Conservation (phyloP, 2,888 invertebrate species). For the Argyresthia albistria region DNA sequence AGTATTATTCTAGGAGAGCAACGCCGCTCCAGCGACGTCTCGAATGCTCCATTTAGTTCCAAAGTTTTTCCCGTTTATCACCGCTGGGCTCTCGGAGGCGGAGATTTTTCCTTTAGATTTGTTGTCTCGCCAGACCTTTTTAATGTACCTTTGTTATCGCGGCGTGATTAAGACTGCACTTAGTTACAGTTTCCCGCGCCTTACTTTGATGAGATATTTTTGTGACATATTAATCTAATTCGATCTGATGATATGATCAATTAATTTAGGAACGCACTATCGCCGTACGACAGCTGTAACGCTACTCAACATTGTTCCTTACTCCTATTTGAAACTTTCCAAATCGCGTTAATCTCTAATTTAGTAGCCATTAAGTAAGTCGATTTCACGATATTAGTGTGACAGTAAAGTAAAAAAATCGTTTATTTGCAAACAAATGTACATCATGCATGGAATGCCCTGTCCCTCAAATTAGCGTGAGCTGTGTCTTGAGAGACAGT, state of each 20-base stretch:
- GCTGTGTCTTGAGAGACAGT: too few species aligned
- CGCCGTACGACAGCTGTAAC: background rate
- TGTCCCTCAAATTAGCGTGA: too few species aligned
- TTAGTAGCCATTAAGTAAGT: too few species aligned
- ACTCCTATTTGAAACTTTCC: too few species aligned
- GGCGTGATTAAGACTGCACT: slow-evolving; percentile 56
- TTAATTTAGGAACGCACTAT: background rate
- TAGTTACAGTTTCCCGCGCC: slow-evolving; percentile 23
- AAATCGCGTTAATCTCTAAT: too few species aligned
- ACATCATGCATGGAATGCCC: too few species aligned
- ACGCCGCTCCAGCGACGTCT: slow-evolving; percentile 59
- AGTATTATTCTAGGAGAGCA: slow-evolving; percentile 70
- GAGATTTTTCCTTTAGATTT: slow-evolving; percentile 73
- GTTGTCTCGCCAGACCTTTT: slow-evolving; percentile 74
- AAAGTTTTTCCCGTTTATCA: slow-evolving; percentile 74
- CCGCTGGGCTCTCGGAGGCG: slow-evolving; percentile 69
- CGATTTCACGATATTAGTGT: too few species aligned
- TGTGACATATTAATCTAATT: background rate
- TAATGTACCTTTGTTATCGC: slow-evolving; percentile 68
- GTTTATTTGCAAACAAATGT: too few species aligned
- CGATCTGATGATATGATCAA: background rate
- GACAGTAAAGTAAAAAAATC: too few species aligned
- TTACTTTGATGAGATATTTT: background rate
- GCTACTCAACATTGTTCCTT: too few species aligned
- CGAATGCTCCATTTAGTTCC: slow-evolving; percentile 73